Evolutionary conservation across 1,140 invertebrate genomes (phyloP).

Genomic region (Cotesia typhae): DNA sequence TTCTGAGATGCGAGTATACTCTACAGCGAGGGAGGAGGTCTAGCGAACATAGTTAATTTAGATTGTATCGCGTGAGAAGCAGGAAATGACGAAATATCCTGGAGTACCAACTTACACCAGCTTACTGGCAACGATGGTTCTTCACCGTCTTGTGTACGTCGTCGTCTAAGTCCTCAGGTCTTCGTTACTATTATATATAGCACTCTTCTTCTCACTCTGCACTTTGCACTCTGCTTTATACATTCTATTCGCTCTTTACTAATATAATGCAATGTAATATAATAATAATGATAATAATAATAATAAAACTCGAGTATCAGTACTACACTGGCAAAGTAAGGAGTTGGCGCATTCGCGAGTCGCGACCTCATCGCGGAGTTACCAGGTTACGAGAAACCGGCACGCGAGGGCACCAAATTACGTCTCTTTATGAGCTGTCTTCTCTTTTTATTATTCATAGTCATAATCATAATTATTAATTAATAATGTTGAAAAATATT

Average conservation of each 20-base stretch:
- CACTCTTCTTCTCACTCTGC: conserved; percentile 18
- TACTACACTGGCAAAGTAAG: not conserved
- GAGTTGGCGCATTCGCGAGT: not conserved
- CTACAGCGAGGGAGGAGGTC: conserved; percentile 54
- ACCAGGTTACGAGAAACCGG: conserved; percentile 16
- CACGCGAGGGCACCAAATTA: conserved; percentile 29
- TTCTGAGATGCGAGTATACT: conserved; percentile 47
- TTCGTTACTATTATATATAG: not conserved
- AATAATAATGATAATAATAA: no score
- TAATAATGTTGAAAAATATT: no score
- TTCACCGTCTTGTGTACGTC: conserved; percentile 12
- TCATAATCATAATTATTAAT: no score
- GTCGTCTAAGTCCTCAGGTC: not conserved
- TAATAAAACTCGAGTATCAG: no score
- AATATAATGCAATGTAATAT: not conserved
- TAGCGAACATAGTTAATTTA: conserved; percentile 68
- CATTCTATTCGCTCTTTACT: not conserved
- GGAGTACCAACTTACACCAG: conserved; percentile 63
- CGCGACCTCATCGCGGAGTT: conserved; percentile 38
- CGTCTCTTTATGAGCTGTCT: no score
- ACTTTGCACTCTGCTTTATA: not conserved
- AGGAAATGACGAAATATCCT: conserved; percentile 68
- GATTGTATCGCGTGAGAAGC: conserved; percentile 68
- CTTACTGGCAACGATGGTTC: not conserved
- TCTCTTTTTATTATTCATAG: no score